Base-by-base conservation (phyloP, 1,140 invertebrate species). In the Drosophila parabipectinata region DNA sequence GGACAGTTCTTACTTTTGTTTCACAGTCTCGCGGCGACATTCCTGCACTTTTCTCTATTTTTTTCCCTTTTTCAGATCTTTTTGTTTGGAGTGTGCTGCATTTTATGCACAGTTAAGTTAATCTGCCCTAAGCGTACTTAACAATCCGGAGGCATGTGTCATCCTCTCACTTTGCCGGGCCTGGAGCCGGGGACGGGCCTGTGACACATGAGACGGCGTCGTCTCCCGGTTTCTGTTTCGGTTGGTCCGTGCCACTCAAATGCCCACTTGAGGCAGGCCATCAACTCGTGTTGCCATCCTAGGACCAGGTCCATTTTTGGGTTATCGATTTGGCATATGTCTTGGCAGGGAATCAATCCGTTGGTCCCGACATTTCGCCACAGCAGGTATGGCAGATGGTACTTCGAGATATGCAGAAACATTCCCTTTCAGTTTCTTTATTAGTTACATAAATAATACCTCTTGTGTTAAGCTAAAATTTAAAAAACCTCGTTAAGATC, bases 91-190 rank as follows among this genome's bases (percentile, higher is more conserved):
- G 63, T 81, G 79, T 87, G 80, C 51, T 62, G 82, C 74, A 85
- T 82, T 85, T 85, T 87, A 85, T 87, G 82, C 82, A 81, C 74
- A 85, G 82, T 85, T 87, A 87, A 85, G 82, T 85, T 85, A 85
- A 85, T 85, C 82, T 87, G 69, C 83, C 73, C 82, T 85, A 78
- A 87, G 74, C 69, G 82, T 72, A 81, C 78, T 85, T 78, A 87
- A 75, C 82, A 82, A 72, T 77, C 82, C 60, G 68, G 54, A 72
- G 74, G 82, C 82, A 87, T 85, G 83, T 85, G 82, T 87, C 82
- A 87, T 87, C 83, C 82, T 77, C 66, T 84, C 76, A 61, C 61
- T 56, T 57, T 45, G 48, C 21, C 60, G 47, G 28, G 18, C 57
- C 34, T 62, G 47, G 18, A 30, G 51, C 28, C 24, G 4, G 51